Conservation (phyloP, 2,113 vertebrate genomes). For the Redunca redunca region DNA sequence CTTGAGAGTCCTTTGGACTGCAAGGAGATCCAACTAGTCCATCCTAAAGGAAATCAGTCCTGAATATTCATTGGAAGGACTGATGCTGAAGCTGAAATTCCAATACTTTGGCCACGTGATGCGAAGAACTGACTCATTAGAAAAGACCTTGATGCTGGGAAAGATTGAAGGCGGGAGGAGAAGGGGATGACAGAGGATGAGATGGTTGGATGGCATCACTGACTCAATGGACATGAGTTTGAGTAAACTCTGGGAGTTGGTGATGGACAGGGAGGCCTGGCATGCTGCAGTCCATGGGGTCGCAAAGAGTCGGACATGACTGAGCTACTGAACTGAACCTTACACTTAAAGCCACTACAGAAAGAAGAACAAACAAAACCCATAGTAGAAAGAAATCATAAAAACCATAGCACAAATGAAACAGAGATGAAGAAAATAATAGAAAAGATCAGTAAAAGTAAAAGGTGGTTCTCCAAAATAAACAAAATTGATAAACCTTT, state of each 20-base stretch:
- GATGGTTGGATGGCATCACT: background rate
- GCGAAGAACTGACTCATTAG: background rate
- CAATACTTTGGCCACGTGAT: background rate
- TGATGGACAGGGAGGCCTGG: background rate
- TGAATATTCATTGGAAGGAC: background rate
- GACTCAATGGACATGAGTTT: background rate
- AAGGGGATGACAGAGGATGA: background rate
- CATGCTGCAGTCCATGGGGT: background rate
- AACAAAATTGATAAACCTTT: background rate
- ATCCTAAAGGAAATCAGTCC: background rate
- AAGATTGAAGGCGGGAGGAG: background rate
- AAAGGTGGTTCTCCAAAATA: background rate
- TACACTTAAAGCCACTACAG: background rate
- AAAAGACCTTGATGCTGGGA: background rate
- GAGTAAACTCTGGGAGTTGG: background rate
- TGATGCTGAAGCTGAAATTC: background rate
- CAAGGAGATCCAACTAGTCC: background rate
- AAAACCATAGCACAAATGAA: background rate
- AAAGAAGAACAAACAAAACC: background rate
- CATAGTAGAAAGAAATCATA: background rate
- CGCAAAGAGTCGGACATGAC: rapidly evolving
- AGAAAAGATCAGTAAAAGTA: background rate
- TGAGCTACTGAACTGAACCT: background rate
- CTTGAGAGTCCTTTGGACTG: background rate
- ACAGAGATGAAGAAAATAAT: background rate